Percentiles rank a stretch among this genome's conserved stretches.
Evolutionary conservation across 1,140 invertebrate species (phyloP).

Genomic region (Frieseomelitta varia): DNA sequence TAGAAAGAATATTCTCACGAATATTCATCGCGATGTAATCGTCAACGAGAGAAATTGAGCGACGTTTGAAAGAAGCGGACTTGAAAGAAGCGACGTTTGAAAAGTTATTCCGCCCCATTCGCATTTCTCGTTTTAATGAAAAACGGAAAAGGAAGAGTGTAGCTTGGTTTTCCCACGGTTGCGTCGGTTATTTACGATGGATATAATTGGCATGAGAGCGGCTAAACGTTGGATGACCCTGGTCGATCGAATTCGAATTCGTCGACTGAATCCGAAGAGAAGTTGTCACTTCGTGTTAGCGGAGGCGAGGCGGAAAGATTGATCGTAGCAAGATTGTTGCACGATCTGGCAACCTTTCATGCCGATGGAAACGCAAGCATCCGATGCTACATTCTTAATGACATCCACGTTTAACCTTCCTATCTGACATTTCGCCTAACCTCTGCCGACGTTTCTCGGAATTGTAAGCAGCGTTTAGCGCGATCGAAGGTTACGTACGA

Average conservation of each 20-base stretch:
- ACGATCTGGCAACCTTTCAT: conserved; percentile 38
- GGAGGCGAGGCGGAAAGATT: neutral
- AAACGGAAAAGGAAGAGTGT: neutral
- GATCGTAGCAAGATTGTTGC: conserved; percentile 23
- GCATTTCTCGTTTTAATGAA: neutral
- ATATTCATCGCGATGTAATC: too few relatives aligned
- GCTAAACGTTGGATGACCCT: neutral
- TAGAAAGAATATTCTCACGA: too few relatives aligned
- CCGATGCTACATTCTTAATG: conserved; percentile 46
- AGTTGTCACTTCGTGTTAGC: conserved; percentile 2
- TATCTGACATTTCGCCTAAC: conserved; percentile 58
- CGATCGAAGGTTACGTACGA: conserved; percentile 32
- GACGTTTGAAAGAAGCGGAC: too few relatives aligned
- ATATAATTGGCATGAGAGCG: neutral
- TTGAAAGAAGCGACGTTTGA: neutral
- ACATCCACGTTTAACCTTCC: conserved; percentile 47
- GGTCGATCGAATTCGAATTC: neutral
- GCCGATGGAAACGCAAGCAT: conserved; percentile 32
- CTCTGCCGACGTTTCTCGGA: conserved; percentile 52
- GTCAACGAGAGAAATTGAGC: too few relatives aligned
- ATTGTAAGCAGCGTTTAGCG: conserved; percentile 31
- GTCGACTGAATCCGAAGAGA: neutral
- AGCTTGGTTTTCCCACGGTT: neutral
- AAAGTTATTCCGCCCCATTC: neutral
- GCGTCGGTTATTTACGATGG: neutral